Evolutionary conservation across 1,140 invertebrate genomes (phyloP).

Genomic region (Lysiphlebus fabarum): DNA sequence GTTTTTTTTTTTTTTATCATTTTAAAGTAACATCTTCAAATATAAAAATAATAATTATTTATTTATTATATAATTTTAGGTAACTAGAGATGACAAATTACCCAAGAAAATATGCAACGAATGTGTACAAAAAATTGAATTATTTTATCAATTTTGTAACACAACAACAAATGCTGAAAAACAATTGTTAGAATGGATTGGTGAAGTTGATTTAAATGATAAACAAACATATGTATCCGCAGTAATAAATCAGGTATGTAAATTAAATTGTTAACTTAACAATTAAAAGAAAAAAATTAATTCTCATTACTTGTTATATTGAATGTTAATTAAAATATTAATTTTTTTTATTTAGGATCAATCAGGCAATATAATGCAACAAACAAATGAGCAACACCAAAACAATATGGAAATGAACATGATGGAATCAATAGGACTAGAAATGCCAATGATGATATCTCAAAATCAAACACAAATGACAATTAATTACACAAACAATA

Average conservation of each 20-base stretch:
- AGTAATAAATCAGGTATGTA: slow-evolving; percentile 43
- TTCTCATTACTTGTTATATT: background rate
- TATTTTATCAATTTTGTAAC: slow-evolving; percentile 62
- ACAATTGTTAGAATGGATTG: slow-evolving; percentile 58
- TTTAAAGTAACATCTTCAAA: too few relatives aligned
- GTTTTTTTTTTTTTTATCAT: too few relatives aligned
- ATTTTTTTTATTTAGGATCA: too few relatives aligned
- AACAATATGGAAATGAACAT: slow-evolving; percentile 48
- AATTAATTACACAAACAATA: slow-evolving; percentile 43
- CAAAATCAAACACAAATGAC: slow-evolving; percentile 46
- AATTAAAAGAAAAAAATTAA: background rate
- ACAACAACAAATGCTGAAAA: slow-evolving; percentile 59
- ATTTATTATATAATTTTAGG: slow-evolving; percentile 42
- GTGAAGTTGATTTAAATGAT: slow-evolving; percentile 48
- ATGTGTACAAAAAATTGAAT: slow-evolving; percentile 61
- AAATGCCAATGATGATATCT: slow-evolving; percentile 49
- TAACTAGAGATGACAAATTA: slow-evolving; percentile 58
- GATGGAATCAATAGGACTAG: slow-evolving; percentile 47
- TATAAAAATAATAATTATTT: too few relatives aligned
- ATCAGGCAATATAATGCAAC: slow-evolving; percentile 41
- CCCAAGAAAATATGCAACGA: slow-evolving; percentile 63
- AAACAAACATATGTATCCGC: slow-evolving; percentile 48
- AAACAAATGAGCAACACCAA: slow-evolving; percentile 42
- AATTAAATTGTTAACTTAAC: background rate
- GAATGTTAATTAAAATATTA: too few relatives aligned